These are phyloP conservation scores for Drosophila mayri DNA, from an alignment of 1,140 invertebrate genomes.

Conservation along the genomic window DNA sequence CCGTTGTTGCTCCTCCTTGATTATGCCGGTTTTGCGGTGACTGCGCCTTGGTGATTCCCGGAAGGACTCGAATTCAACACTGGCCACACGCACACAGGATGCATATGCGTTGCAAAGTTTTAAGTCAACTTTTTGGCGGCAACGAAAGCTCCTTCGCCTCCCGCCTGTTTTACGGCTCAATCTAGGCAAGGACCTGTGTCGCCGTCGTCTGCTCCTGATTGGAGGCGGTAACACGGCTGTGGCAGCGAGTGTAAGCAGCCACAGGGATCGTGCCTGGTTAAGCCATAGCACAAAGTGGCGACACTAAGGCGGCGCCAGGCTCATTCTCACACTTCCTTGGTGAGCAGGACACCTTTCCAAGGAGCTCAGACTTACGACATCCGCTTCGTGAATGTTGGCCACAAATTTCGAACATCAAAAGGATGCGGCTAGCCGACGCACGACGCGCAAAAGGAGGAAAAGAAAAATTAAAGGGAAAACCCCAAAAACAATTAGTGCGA, in stretches of 20 bases:
- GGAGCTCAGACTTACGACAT: conserved; percentile 29
- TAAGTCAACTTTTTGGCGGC: conserved; percentile 13
- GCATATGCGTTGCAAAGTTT: conserved; percentile 26
- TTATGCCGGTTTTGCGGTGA: conserved; percentile 25
- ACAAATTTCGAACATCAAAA: conserved; percentile 57
- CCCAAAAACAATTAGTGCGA: conserved; percentile 39
- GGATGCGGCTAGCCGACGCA: conserved; percentile 7
- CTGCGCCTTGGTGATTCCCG: conserved; percentile 49
- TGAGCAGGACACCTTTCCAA: conserved; percentile 4
- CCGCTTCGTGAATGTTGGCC: conserved; percentile 36
- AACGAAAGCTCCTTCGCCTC: neutral
- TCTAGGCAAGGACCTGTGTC: conserved; percentile 35
- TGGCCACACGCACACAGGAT: neutral
- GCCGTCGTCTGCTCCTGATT: conserved; percentile 32
- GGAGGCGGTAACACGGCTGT: conserved; percentile 4
- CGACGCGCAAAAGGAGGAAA: neutral
- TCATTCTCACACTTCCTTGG: conserved; percentile 6
- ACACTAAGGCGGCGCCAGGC: conserved; percentile 32
- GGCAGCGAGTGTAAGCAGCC: conserved; percentile 24
- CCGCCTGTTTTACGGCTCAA: conserved; percentile 42
- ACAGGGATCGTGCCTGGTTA: conserved; percentile 66
- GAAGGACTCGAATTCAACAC: conserved; percentile 6
- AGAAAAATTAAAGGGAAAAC: conserved; percentile 18
- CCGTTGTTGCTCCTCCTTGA: conserved; percentile 41
- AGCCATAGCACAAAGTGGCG: conserved; percentile 66